Evolutionary conservation across 2,113 vertebrate genomes (phyloP).

Genomic region (Pangasianodon gigas): DNA sequence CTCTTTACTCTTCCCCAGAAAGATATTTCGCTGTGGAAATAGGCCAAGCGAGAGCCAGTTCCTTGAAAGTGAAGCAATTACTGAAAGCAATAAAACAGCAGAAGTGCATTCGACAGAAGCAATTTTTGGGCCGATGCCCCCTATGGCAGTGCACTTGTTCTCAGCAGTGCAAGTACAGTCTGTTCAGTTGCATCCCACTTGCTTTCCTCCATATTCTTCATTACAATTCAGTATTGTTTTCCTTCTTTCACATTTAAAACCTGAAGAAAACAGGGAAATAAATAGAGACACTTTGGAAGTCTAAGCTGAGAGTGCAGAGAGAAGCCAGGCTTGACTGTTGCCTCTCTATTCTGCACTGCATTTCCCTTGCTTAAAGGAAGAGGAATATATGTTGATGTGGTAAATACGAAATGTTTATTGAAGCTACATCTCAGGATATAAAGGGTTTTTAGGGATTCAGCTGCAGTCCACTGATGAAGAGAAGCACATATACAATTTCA

Average conservation of each 20-base stretch:
- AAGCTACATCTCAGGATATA: neutral
- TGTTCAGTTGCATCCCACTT: conserved; percentile 59
- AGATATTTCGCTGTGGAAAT: conserved; percentile 57
- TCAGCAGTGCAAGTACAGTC: conserved; percentile 50
- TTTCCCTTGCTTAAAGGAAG: neutral
- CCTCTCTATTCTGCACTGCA: conserved; percentile 34
- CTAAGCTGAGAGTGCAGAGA: conserved; percentile 58
- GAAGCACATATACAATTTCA: neutral
- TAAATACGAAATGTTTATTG: neutral
- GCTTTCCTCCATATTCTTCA: conserved; percentile 61
- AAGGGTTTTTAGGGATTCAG: neutral
- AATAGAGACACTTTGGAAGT: conserved; percentile 60
- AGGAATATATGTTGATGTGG: neutral
- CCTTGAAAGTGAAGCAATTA: conserved; percentile 73
- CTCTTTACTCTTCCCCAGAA: conserved; percentile 47
- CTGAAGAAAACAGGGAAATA: conserved; percentile 61
- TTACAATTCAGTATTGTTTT: conserved; percentile 68
- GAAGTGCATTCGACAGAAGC: conserved; percentile 74
- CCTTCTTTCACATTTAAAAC: conserved; percentile 54
- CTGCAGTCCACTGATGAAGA: neutral
- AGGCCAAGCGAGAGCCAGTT: conserved; percentile 65
- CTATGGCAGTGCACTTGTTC: conserved; percentile 67
- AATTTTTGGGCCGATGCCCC: conserved; percentile 68
- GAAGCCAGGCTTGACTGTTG: conserved; percentile 57
- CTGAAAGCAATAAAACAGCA: conserved; percentile 72